phyloP scores from a whole-genome alignment of 2,888 invertebrate genomes.

The Gandaritis pyraliata region DNA sequence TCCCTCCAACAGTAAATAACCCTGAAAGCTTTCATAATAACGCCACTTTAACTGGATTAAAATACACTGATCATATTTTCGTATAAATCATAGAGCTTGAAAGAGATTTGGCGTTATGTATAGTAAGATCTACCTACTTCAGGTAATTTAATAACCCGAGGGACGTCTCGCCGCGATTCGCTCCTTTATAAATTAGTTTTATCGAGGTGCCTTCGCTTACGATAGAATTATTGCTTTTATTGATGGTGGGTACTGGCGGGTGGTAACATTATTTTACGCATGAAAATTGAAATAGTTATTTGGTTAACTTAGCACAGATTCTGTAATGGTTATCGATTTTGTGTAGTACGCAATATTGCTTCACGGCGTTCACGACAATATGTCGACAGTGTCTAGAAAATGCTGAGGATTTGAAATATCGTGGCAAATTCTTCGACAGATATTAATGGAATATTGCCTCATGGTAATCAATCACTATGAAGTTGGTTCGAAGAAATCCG shows the following conservation, averaged over 20 bases:
- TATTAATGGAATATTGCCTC: constrained; percentile 77
- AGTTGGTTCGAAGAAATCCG: constrained; percentile 56
- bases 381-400: constrained; percentile 43
- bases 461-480: constrained; percentile 75
- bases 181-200: constrained; percentile 72
- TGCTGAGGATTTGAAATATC: constrained; percentile 50
- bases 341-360: neutral
- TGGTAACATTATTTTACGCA: constrained; percentile 43
- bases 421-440: constrained; percentile 75
- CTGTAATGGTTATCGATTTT: constrained; percentile 4
- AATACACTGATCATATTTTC: constrained; percentile 66
- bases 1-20: constrained; percentile 44
- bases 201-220: constrained; percentile 61
- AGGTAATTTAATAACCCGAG: constrained; percentile 71
- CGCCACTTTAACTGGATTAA: constrained; percentile 60
- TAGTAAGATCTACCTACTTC: constrained; percentile 38
- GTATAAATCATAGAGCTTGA: constrained; percentile 70
- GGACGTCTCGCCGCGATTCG: constrained; percentile 61
- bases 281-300: constrained; percentile 23
- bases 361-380: constrained; percentile 12
- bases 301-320: constrained; percentile 1
- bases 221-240: constrained; percentile 64
- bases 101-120: constrained; percentile 53
- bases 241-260: constrained; percentile 50
- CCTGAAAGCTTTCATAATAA: constrained; percentile 26